Evolutionary conservation across 2,888 invertebrate species (phyloP).

Genomic region (Prosopocoilus inquinatus): DNA sequence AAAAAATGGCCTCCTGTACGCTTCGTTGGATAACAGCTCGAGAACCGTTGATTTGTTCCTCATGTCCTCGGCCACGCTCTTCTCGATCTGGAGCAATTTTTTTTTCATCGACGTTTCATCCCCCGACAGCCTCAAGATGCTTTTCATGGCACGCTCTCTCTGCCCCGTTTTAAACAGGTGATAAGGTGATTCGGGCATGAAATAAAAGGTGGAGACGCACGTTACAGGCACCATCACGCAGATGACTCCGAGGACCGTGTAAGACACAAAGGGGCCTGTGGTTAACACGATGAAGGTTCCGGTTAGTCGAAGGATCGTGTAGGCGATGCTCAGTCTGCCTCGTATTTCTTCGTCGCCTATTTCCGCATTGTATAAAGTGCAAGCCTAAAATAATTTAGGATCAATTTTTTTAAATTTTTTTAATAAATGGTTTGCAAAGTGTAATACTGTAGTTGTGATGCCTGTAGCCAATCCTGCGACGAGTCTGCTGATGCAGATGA

Average conservation of each 20-base stretch:
- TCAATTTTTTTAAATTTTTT: not conserved
- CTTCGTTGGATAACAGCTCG: constrained; percentile 15
- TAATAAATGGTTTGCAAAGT: not conserved
- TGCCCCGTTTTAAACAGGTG: constrained; percentile 40
- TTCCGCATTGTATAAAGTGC: constrained; percentile 50
- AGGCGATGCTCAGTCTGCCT: constrained; percentile 38
- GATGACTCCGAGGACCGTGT: constrained; percentile 34
- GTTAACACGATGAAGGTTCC: constrained; percentile 53
- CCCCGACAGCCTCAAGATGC: constrained; percentile 28
- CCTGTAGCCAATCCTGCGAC: not conserved
- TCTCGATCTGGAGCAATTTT: constrained; percentile 48
- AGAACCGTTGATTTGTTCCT: constrained; percentile 35
- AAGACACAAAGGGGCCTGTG: constrained; percentile 54
- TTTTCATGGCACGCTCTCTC: constrained; percentile 40
- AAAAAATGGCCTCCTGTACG: constrained; percentile 17
- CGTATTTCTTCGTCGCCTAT: constrained; percentile 48
- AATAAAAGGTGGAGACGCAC: constrained; percentile 32
- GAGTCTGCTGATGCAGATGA: constrained; percentile 59
- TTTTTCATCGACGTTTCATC: constrained; percentile 38
- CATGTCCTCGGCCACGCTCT: constrained; percentile 42
- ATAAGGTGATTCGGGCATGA: constrained; percentile 60
- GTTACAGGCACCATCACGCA: constrained; percentile 18
- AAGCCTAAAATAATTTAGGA: constrained; percentile 37
- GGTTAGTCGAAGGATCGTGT: constrained; percentile 29
- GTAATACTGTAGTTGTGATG: not conserved